Evolutionary conservation across 2,113 vertebrate genomes (phyloP).

Genomic region (Calidris pygmaea): DNA sequence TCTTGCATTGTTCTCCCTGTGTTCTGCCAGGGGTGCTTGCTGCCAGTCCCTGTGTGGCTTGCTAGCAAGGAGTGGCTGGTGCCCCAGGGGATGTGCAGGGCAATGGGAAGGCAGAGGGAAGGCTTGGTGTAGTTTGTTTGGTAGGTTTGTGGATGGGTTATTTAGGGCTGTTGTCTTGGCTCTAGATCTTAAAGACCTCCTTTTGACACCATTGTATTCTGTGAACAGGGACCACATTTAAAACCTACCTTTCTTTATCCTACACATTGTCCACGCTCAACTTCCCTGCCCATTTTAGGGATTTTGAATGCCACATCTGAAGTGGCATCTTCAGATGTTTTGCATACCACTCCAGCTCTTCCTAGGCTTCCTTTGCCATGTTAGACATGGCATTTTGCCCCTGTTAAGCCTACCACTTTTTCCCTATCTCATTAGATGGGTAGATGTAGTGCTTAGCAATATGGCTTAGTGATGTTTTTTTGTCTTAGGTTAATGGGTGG

Average conservation of each 20-base stretch:
- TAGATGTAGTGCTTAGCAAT: no score
- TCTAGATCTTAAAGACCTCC: neutral
- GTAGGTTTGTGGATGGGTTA: neutral
- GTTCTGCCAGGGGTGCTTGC: neutral
- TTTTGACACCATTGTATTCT: neutral
- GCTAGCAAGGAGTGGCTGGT: neutral
- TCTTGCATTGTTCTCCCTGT: neutral
- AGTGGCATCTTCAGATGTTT: neutral
- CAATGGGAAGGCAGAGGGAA: neutral
- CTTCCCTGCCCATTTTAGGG: neutral
- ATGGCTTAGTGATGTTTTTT: no score
- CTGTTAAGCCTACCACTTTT: neutral
- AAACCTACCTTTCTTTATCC: neutral
- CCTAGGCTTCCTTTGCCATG: neutral
- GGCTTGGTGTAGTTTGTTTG: neutral
- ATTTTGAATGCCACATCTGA: neutral
- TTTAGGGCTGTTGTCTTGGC: neutral
- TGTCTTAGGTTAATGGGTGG: no score
- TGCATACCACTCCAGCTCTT: neutral
- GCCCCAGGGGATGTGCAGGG: neutral
- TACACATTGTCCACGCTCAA: accelerated
- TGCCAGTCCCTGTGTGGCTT: neutral
- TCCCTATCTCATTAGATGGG: neutral
- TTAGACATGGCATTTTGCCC: neutral
- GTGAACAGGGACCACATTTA: neutral